Conservation (phyloP, 1,140 invertebrate species). For the Diuraphis noxia region DNA sequence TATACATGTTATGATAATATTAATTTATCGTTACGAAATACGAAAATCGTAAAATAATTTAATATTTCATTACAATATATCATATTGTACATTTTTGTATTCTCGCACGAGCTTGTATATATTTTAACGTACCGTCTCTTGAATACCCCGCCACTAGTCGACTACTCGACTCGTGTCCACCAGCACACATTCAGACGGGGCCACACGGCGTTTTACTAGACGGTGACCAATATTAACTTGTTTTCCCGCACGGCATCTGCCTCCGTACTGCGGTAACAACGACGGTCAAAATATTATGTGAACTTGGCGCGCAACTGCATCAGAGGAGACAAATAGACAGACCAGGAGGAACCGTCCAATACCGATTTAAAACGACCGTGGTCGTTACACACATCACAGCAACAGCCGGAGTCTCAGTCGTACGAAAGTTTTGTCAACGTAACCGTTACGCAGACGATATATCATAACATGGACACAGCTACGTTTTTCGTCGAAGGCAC, state of each 20-base stretch:
- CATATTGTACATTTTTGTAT: not conserved
- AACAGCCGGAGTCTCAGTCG: not conserved
- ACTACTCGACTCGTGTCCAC: not conserved
- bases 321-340: not conserved
- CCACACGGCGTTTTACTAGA: not conserved
- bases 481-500: constrained; percentile 88
- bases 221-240: not conserved
- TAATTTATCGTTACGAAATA: not conserved
- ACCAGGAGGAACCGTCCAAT: not conserved
- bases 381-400: not conserved
- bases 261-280: not conserved
- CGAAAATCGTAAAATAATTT: not conserved
- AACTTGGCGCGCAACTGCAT: not conserved
- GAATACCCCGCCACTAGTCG: not conserved
- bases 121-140: not conserved
- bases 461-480: constrained; percentile 68
- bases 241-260: not conserved
- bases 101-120: not conserved
- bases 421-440: not conserved
- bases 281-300: not conserved
- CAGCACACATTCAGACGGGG: not conserved
- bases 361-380: not conserved
- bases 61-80: not conserved
- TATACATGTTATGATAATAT: not conserved
- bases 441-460: not conserved